Conservation (phyloP, 2,113 vertebrate genomes). For the Xyrauchen texanus region DNA sequence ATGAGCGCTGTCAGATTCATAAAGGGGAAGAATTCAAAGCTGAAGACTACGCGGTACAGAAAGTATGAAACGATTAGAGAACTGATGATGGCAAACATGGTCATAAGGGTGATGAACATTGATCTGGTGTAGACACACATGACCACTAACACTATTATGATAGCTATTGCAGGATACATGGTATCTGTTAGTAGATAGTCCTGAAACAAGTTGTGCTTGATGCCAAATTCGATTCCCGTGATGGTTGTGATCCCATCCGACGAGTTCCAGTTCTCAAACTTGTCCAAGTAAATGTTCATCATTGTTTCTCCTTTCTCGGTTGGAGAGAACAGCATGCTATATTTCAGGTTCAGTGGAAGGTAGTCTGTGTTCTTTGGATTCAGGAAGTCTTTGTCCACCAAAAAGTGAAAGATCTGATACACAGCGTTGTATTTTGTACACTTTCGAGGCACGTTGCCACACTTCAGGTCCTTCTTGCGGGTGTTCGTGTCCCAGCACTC, state of each 20-base stretch:
- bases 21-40: constrained; percentile 98
- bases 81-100: constrained; percentile 97
- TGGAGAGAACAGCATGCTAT: constrained; percentile 96
- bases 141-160: constrained; percentile 89
- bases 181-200: constrained; percentile 97
- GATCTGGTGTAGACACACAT: constrained; percentile 97
- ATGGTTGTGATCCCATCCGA: constrained; percentile 91
- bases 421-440: constrained; percentile 97
- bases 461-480: constrained; percentile 93
- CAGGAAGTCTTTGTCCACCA: constrained; percentile 98
- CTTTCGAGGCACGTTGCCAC: constrained; percentile 88
- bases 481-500: constrained; percentile 95
- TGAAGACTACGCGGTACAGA: constrained; percentile 93
- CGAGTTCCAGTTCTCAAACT: constrained; percentile 95
- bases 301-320: constrained; percentile 96
- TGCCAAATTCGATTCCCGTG: constrained; percentile 94
- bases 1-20: constrained; percentile 98
- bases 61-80: constrained; percentile 96
- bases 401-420: constrained; percentile 96
- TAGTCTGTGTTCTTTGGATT: constrained; percentile 78
- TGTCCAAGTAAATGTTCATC: constrained; percentile 97
- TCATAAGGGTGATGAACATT: constrained; percentile 97
- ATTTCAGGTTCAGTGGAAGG: constrained; percentile 78
- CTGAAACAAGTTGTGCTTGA: constrained; percentile 95
- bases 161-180: constrained; percentile 96